phyloP scores from a whole-genome alignment of 2,113 vertebrate genomes.

The Candoia aspera region DNA sequence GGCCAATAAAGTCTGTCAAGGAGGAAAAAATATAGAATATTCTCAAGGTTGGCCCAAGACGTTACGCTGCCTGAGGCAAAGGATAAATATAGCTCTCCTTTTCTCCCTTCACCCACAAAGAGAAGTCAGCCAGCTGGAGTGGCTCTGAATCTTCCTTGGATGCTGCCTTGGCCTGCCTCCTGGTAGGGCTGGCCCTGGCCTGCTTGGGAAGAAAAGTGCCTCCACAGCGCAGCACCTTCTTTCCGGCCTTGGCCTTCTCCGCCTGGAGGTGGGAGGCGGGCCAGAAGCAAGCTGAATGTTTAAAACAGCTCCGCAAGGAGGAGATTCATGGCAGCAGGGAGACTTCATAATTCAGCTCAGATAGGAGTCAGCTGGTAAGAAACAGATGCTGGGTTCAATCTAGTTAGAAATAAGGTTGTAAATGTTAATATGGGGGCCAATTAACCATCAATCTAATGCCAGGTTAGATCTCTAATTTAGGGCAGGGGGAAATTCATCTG shows the following conservation, averaged over 20 bases:
- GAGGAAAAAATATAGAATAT: not conserved
- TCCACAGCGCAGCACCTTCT: not conserved
- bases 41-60: not conserved
- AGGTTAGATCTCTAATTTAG: not conserved
- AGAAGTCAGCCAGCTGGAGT: not conserved
- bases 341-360: conserved; percentile 11
- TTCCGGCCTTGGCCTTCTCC: not conserved
- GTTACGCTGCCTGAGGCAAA: not conserved
- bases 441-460: conserved; percentile 5
- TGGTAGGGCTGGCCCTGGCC: not conserved
- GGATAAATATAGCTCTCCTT: not conserved
- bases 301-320: not conserved
- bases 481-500: not conserved
- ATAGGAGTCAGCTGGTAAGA: conserved; percentile 19
- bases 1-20: not conserved
- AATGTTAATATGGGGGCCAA: conserved; percentile 15
- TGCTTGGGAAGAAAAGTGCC: not conserved
- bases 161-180: not conserved
- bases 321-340: conserved; percentile 8
- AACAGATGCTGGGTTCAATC: conserved; percentile 20
- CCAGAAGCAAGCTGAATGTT: not conserved
- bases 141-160: not conserved
- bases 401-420: conserved; percentile 21
- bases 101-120: not conserved
- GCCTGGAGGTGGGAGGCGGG: not conserved